Evolutionary conservation across 2,888 invertebrate species (phyloP), one percentile per base, ranked within the genome.

Genomic region (Aspidiotus destructor): DNA sequence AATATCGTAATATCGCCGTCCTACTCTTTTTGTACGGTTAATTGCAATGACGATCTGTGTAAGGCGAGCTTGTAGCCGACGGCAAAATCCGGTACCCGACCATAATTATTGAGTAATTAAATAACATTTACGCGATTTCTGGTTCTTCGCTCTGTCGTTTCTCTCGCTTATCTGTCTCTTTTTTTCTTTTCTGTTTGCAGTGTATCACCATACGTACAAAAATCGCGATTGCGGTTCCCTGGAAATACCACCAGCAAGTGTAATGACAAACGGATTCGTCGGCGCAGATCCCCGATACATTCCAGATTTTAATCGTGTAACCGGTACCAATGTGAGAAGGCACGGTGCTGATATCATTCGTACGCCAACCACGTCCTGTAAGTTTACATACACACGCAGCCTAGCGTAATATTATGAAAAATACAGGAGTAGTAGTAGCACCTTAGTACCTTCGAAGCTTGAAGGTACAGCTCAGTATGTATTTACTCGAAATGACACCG

Each of bases 261-360:
- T 69, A 44, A 17, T 69, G 52, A 44, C 62, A 1, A 69, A 69
- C 40, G 69, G 69, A 54, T 62, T 69, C 75, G 78, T 78, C 57
- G 77, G 78, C 60, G 77, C 78, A 54, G 77, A 80, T 74, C 84
- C 87, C 70, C 82, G 89, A 72, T 90, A 89, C 76, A 87, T 88
- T 1, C 86, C 88, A 70, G 89, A 89, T 79, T 89, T 88, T 28
- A 87, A 87, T 80, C 86, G 87, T 74, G 74, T 74, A 16, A 82
- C 86, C 76, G 80, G 81, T 76, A 81, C 81, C 78, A 81, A 80
- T 79, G 80, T 84, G 60, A 74, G 74, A 61, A 71, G 75, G 41
- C 74, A 73, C 60, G 84, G 86, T 52, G 87, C 84, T 55, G 89
- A 90, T 77, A 86, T 89, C 74, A 89, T 89, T 75, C 82, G 89